Base-by-base conservation (phyloP, 2,113 vertebrate species). In the Heterocephalus glaber region DNA sequence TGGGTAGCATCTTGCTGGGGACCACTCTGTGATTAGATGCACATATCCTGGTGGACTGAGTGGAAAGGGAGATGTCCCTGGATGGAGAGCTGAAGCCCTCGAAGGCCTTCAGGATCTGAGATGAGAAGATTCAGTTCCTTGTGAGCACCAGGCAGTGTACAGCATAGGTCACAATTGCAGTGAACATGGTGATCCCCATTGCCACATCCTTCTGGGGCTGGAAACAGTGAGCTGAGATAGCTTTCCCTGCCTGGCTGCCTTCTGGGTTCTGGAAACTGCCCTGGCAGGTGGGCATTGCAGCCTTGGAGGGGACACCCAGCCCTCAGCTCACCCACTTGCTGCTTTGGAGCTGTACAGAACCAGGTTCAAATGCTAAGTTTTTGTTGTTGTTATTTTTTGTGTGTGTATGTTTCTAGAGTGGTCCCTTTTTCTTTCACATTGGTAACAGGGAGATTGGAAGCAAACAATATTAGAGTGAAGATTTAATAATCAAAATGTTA, bases 1-100 rank as follows among this genome's bases (percentile, higher is more conserved):
- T 72, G 60, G 66, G 30, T 44, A 82, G 87, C 95, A 24, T 79
- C 26, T 95, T 56, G 0, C 4, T 77, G 95, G 95, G 72, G 47
- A 49, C 47, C 47, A 86, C 33, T 81, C 41, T 93, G 95, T 94
- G 96, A 97, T 92, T 96, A 97, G 96, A 97, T 80, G 9, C 92
- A 54, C 68, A 54, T 90, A 97, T 80, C 28, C 52, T 86, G 85
- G 83, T 88, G 35, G 16, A 96, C 72, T 94, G 88, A 97, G 70
- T 81, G 79, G 89, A 93, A 97, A 96, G 93, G 60, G 84, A 92
- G 95, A 92, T 19, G 41, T 70, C n/a, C 30, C 66, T 80, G 47
- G 58, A 41, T 35, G 94, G 88, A 47, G 54, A 96, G 76, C 41
- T 83, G 79, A 86, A 11, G 58, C 72, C 30, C 16, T 30, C 35